Conservation (phyloP, 2,888 invertebrate species). For the Empis stercorea region DNA sequence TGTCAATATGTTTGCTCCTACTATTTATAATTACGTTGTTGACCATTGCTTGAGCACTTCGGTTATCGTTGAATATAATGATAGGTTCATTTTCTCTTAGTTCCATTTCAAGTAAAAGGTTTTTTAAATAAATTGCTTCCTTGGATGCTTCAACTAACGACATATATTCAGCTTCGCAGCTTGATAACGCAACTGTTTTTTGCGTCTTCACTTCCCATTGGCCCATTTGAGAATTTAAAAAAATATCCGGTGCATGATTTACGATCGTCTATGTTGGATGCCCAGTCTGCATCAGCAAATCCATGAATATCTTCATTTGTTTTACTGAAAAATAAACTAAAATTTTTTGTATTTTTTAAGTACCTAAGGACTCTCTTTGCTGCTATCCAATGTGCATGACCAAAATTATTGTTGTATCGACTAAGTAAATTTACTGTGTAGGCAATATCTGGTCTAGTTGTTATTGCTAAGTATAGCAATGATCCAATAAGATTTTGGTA, state of each 20-base stretch:
- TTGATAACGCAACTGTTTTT: not conserved
- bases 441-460: constrained; percentile 5
- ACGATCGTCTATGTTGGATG: not conserved
- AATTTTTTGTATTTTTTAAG: not conserved
- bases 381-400: constrained; percentile 4
- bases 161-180: not conserved
- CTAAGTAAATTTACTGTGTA: constrained; percentile 1
- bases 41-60: not conserved
- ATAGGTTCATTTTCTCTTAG: not conserved
- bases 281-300: not conserved
- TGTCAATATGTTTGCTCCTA: not conserved
- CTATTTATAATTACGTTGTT: not conserved
- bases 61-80: not conserved
- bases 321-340: not conserved
- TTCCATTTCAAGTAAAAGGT: not conserved
- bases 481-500: not conserved
- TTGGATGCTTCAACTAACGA: too few species aligned
- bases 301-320: not conserved
- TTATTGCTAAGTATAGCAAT: constrained; percentile 7
- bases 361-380: not conserved
- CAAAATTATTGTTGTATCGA: constrained; percentile 5
- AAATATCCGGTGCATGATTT: not conserved
- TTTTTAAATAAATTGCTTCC: not conserved
- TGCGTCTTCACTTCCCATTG: not conserved
- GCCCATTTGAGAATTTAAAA: not conserved